Evolutionary conservation across 2,113 vertebrate species (phyloP), one percentile per base, ranked within the genome.

Genomic region (Calyptomena viridis): DNA sequence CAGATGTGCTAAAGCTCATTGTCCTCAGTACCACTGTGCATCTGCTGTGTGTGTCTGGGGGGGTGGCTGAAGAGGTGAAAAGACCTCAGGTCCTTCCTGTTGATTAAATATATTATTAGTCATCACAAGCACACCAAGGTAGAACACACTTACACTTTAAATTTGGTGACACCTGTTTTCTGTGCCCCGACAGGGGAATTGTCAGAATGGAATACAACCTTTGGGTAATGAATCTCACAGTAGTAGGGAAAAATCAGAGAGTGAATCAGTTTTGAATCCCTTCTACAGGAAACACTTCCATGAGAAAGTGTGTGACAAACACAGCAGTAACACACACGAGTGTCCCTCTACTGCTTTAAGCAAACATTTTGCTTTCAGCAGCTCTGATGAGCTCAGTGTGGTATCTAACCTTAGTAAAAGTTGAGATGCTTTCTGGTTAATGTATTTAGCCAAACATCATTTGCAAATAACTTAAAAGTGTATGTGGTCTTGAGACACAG

Each of bases 1-100:
- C 37, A 59, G 52, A 1, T 8, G 21, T 12, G 40, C 42, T 56
- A 17, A 25, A 53, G 30, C 59, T 71, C 33, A 30, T 35, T 46
- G 12, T 24, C 5, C 59, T 33, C 63, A 4, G 39, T 1, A 19
- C 18, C 1, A 0, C 15, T 3, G 12, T 18, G 31, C 25, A 6
- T 8, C 64, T 66, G 55, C 68, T n/a, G 8, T 6, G 20, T 9
- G 31, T 28, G 24, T 52, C 33, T 35, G 9, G 35, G 17, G 22
- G 7, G 4, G 28, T 20, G 62, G 28, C 63, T 42, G 60, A 19
- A 22, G 37, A 44, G 37, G 11, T 67, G 44, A 50, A 25, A 24
- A 21, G 33, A 35, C 46, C 59, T 39, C 82, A 9, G 25, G 31
- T 42, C 50, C 1, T 1, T 58, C 40, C 46, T 63, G 60, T 5